Base-by-base conservation (phyloP, 1,140 invertebrate species). In the Laodelphax striatellus region DNA sequence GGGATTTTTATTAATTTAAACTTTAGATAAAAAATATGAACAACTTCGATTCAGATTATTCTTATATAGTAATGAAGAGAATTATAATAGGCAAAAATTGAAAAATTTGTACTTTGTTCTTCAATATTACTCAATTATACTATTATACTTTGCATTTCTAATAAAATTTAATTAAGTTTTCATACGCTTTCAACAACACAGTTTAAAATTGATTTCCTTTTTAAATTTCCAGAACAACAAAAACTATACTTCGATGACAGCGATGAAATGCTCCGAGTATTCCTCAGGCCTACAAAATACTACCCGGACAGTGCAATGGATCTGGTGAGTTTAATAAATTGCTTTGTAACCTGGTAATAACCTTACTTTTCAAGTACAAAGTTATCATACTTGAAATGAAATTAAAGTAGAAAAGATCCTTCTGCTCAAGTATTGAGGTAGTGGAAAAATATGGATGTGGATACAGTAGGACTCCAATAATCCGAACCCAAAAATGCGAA, bases 221-320 rank as follows among this genome's bases (percentile, higher is more conserved):
- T n/a, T n/a, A n/a, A n/a, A n/a, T n/a, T 57, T 57, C 10, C 61
- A 70, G 68, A 61, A 9, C 63, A 66, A 10, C 56, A 58, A 3
- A 61, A 41, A 11, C 14, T 70, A 14, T 50, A 60, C 44, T 68
- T 61, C 61, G 62, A 63, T 57, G 82, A 85, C 28, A 85, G 87
- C 60, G 87, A 90, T 64, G 85, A 87, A 2, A 80, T 87, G 24
- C 75, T 91, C 0, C 76, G 81, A 19, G 84, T 86, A 24, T 89
- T 89, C 67, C 72, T 91, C 14, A 77, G 88, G 41, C 85, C 86
- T 31, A 86, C 84, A 69, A 89, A 91, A 71, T 91, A 80, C 71
- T 90, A 90, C 68, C 80, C 87, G 0, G 77, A 90, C 62, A 88
- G 86, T 72, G 87, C 87, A 0, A 72, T 82, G 41, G 80, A 80